Base-by-base conservation (phyloP, 1,140 invertebrate species). In the Hermetia illucens region DNA sequence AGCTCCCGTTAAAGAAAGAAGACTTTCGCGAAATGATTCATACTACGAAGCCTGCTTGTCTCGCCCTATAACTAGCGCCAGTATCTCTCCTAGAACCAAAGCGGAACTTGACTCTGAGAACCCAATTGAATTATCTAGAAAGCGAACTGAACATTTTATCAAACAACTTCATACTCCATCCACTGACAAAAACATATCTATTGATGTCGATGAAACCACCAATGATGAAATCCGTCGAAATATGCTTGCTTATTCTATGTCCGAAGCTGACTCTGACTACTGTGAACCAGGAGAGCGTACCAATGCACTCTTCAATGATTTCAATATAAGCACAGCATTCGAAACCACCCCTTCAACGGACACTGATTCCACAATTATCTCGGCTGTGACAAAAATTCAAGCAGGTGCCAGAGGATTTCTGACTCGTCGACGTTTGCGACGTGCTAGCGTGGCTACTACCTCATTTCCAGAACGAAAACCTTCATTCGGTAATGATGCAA, bases 281-380 rank as follows among this genome's bases (percentile, higher is more conserved):
- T 40, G 35, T 21, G 42, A 44, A 22, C 31, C 19, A 27, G n/a
- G 20, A 24, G 16, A 15, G 6, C 16, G 38, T 40, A 10, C 13
- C n/a, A 34, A 15, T 18, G 5, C 20, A 8, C 27, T 18, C 43
- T 35, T 36, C 4, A 49, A 54, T 36, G 52, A 58, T 38, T 49
- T 51, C n/a, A 48, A 52, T 19, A 39, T 57, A 21, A 47, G 54
- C n/a, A 59, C 56, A 5, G 53, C 52, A 5, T 45, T 59, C 43
- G 48, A 49, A 3, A 44, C 48, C 37, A 51, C 50, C 1, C 56
- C 53, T 10, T 59, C 57, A 10, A 57, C 53, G 3, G 57, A 60
- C 44, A 58, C 55, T 3, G 57, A 60, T 24, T 59, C 57, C 3
- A 57, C 57, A 4, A 55, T 57, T 44, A 52, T 54, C 2, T 55